A percentile compares a stretch with the other conserved stretches of the same genome.
These are phyloP conservation scores for Lithophane socia DNA, from an alignment of 2,888 invertebrate genomes.

Conservation along the genomic window DNA sequence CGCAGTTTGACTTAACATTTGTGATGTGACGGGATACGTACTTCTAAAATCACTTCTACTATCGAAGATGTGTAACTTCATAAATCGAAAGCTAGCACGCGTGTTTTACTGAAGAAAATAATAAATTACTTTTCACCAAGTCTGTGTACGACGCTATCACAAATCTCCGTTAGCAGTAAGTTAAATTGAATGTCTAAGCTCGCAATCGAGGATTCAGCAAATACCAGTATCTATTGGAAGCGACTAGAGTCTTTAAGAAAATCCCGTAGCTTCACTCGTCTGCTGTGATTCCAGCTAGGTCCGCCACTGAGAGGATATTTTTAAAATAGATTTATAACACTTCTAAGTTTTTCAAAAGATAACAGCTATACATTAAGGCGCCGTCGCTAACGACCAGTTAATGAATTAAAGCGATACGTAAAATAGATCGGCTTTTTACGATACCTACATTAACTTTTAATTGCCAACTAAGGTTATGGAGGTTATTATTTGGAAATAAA, in stretches of 20 bases:
- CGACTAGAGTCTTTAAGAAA: constrained; percentile 82
- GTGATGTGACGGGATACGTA: background rate
- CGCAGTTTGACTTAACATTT: constrained; percentile 10
- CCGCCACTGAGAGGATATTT: constrained; percentile 56
- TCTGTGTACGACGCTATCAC: constrained; percentile 74
- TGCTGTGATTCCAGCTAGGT: constrained; percentile 68
- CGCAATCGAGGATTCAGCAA: constrained; percentile 84
- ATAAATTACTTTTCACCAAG: constrained; percentile 68
- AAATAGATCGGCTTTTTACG: background rate
- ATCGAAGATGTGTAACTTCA: constrained; percentile 21
- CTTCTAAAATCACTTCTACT: background rate
- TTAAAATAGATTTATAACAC: constrained; percentile 46
- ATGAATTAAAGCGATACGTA: constrained; percentile 18
- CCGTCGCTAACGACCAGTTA: background rate
- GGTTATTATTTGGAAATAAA: constrained; percentile 46
- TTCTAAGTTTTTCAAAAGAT: constrained; percentile 19
- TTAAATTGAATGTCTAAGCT: constrained; percentile 88
- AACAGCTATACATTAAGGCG: background rate
- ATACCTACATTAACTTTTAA: constrained; percentile 28
- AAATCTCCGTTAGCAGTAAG: constrained; percentile 83
- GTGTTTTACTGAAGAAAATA: constrained; percentile 62
- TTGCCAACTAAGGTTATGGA: constrained; percentile 12
- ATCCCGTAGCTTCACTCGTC: constrained; percentile 79
- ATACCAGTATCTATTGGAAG: constrained; percentile 84
- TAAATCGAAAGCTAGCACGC: constrained; percentile 31